Evolutionary conservation across 2,113 vertebrate species (phyloP), one percentile per base, ranked within the genome.

Genomic region (Rissa tridactyla): DNA sequence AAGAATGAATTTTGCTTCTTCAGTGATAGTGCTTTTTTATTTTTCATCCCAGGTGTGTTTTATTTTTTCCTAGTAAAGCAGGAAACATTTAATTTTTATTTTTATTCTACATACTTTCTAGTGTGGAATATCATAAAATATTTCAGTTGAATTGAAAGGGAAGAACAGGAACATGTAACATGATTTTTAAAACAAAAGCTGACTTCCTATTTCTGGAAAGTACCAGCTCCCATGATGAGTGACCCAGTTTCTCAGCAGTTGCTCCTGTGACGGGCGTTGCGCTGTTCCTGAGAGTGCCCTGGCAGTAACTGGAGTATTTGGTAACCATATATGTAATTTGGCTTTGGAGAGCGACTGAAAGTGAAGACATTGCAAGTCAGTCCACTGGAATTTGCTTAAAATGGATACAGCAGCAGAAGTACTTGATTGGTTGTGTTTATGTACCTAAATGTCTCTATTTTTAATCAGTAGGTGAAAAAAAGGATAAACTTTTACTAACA

Each of bases 351-450:
- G 66, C 0, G 2, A 38, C 44, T 93, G 40, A 46, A 91, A 97
- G 84, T 71, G 82, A 86, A 96, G n/a, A 47, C 52, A 25, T 61
- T 72, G 87, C 69, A 75, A 92, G 52, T 68, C 92, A 95, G 72
- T 62, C 91, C 69, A 46, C 82, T 95, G 93, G 94, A 96, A 90
- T 96, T 83, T 90, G 57, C 86, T 97, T 96, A 79, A 96, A 92
- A 93, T 96, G 88, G 95, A 27, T 73, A 34, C 66, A 47, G 91
- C 65, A 91, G 78, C 90, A 72, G 69, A 36, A 58, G 14, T 11
- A 58, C 78, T 94, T 9, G 9, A 14, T 82, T 11, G 4, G 61
- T 76, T 82, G 65, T 83, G 44, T 64, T 75, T 86, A 6, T 57
- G 30, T 49, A 84, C 54, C 70, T 78, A 51, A 60, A 27, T 34